Base-by-base conservation (phyloP, 30 jellyfish, hydroid and myxozoan species). In the Cassiopea xamachana region DNA sequence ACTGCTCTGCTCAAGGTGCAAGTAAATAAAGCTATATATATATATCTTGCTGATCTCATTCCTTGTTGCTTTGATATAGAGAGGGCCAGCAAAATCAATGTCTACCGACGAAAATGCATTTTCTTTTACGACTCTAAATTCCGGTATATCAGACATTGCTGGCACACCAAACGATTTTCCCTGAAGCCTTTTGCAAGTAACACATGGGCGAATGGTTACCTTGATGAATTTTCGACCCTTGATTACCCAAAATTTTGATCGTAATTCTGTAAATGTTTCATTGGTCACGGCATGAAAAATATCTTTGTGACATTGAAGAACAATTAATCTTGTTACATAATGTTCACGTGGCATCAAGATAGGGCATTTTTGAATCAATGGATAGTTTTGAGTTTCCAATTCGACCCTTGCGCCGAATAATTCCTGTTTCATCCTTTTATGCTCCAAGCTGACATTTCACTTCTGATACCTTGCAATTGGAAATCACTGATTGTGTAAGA, bases 151-250 rank as follows among this genome's bases (percentile, higher is more conserved):
- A 3, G 73, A 7, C 0, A 73, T 49, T 4, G 17, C 45, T 2
- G 93, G 93, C 71, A 7, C 16, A 4, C 79, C 83, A 18, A 61
- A 71, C 39, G 87, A 50, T 48, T 27, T 51, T 12, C 93, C 87
- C 55, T 85, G 86, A 3, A 85, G 12, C 73, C 88, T 72, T 19
- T 43, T 72, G 83, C 89, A 85, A 2, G 68, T 0, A 18, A 5
- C 60, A 64, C 93, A 85, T 6, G 71, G 46, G 7, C 73, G 64
- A 5, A 87, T 27, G 19, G 48, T 60, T 47, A 0, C 59, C 75
- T 77, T 87, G n/a, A 87, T 84, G n/a, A 44, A 46, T 55, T 89
- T 92, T 45, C 96, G 68, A 15, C 96, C 96, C 49, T 81, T 64
- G 15, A 60, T 67, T 5, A 89, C 77, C 96, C 92, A 89, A 59